phyloP scores from a whole-genome alignment of 2,888 invertebrate species.

The Arge pagana region DNA sequence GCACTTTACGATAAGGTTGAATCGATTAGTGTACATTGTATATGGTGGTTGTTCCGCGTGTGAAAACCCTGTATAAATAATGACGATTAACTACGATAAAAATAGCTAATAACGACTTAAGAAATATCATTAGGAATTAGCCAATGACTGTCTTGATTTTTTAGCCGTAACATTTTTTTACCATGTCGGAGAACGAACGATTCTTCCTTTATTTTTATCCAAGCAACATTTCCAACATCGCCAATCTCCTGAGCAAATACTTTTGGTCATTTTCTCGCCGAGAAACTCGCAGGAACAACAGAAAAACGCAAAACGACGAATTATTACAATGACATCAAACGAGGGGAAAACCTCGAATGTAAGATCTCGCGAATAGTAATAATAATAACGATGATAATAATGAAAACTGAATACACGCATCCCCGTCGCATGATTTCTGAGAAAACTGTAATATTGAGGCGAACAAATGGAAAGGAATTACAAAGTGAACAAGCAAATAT shows the following conservation, averaged over 20 bases:
- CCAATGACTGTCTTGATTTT: constrained; percentile 44
- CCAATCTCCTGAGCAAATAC: no score
- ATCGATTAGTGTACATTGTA: constrained; percentile 29
- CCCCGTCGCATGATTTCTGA: no score
- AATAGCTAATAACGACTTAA: constrained; percentile 47
- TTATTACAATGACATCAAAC: no score
- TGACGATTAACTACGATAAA: constrained; percentile 18
- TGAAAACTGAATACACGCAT: no score
- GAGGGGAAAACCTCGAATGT: no score
- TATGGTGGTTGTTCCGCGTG: constrained; percentile 29
- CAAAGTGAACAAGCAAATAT: no score
- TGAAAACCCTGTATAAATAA: constrained; percentile 27
- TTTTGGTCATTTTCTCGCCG: no score
- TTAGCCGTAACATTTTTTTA: background rate
- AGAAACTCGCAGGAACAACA: background rate
- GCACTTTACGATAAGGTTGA: no score
- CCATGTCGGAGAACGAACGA: background rate
- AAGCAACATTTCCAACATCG: background rate
- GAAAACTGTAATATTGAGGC: no score
- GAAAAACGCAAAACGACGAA: background rate
- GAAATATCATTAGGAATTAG: constrained; percentile 53
- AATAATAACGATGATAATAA: no score
- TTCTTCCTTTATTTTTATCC: background rate
- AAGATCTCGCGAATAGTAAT: no score
- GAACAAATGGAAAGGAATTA: no score